Percentiles rank a stretch among this genome's conserved stretches.
Conservation (phyloP, 2,888 invertebrate genomes). For the Carabus problematicus region DNA sequence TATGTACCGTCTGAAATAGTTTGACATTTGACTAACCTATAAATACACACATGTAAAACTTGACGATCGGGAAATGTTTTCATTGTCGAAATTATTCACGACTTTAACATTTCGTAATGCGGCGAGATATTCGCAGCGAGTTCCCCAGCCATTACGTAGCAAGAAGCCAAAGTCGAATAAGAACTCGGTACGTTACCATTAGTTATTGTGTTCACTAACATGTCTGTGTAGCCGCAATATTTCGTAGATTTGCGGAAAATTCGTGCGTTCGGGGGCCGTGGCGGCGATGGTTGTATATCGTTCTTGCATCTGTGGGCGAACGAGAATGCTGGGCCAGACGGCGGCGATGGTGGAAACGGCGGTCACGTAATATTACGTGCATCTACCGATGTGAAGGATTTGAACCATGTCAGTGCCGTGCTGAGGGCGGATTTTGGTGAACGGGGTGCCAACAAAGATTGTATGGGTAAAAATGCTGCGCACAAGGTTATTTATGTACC, state of each 20-base stretch:
- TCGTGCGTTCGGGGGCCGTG: conserved; percentile 80
- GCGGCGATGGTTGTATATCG: conserved; percentile 92
- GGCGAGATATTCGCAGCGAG: conserved; percentile 48
- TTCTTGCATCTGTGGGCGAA: conserved; percentile 84
- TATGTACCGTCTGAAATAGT: neutral
- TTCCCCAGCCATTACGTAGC: conserved; percentile 58
- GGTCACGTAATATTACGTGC: conserved; percentile 92
- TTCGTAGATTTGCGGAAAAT: conserved; percentile 78
- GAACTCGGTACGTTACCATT: conserved; percentile 55
- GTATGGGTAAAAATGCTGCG: conserved; percentile 81
- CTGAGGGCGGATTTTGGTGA: conserved; percentile 74
- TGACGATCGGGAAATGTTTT: conserved; percentile 12
- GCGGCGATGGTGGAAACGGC: conserved; percentile 96
- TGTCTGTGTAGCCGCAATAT: conserved; percentile 59
- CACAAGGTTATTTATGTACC: conserved; percentile 81
- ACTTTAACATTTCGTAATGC: neutral
- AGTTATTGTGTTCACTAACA: conserved; percentile 10
- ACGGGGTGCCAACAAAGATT: conserved; percentile 76
- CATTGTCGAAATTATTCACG: conserved; percentile 3
- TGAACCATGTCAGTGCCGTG: conserved; percentile 70
- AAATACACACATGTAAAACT: neutral
- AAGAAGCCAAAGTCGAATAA: conserved; percentile 60
- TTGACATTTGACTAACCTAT: conserved; percentile 7
- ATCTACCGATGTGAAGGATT: conserved; percentile 70
- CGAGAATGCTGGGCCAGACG: conserved; percentile 92